Evolutionary conservation across 1,140 invertebrate genomes (phyloP).

Genomic region (Pinna nobilis): DNA sequence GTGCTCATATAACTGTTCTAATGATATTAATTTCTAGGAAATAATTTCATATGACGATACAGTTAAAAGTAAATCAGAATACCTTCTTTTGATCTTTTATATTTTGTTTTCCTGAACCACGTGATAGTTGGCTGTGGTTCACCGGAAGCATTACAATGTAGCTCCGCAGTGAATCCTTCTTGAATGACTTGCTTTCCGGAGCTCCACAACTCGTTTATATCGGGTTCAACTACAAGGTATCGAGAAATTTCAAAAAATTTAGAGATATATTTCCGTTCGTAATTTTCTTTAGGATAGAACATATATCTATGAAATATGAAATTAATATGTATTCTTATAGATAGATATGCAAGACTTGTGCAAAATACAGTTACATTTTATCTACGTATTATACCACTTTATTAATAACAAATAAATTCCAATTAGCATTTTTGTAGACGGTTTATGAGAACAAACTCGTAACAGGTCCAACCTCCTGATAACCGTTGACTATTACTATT

Average conservation of each 20-base stretch:
- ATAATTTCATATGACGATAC: too few relatives aligned
- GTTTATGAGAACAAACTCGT: too few relatives aligned
- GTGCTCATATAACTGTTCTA: too few relatives aligned
- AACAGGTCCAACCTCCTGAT: too few relatives aligned
- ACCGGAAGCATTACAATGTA: conserved; percentile 56
- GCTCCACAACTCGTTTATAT: conserved; percentile 29
- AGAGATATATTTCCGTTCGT: too few relatives aligned
- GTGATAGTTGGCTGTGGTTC: conserved; percentile 51
- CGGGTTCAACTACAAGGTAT: conserved; percentile 24
- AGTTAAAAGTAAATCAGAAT: too few relatives aligned
- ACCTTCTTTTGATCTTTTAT: too few relatives aligned
- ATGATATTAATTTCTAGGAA: too few relatives aligned
- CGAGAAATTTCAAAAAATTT: background rate
- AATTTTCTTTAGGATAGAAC: background rate
- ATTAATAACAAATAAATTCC: too few relatives aligned
- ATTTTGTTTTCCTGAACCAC: conserved; percentile 49
- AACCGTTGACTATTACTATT: too few relatives aligned
- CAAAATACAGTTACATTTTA: background rate
- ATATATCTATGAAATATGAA: background rate
- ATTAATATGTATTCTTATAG: background rate
- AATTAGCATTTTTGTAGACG: too few relatives aligned
- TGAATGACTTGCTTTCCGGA: conserved; percentile 19
- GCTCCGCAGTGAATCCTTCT: conserved; percentile 52
- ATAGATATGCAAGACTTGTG: background rate
- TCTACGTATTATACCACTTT: too few relatives aligned